Evolutionary conservation across 2,113 vertebrate species (phyloP).

Genomic region (Dasypus novemcinctus): DNA sequence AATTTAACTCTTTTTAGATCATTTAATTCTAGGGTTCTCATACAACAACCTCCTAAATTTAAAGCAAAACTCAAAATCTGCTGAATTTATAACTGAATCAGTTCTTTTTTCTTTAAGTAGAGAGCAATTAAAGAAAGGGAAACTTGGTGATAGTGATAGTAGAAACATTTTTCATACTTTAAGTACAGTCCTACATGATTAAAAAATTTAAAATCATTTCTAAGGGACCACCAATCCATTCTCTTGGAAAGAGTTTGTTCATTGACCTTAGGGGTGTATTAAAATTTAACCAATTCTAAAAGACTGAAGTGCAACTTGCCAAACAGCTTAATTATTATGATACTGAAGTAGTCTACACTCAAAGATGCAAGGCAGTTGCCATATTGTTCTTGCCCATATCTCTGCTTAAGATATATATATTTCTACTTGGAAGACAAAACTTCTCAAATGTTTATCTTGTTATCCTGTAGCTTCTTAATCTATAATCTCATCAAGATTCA

Average conservation of each 20-base stretch:
- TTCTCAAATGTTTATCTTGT: slow-evolving; percentile 65
- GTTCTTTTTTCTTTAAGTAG: neutral
- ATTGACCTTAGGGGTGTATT: neutral
- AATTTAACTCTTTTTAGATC: neutral
- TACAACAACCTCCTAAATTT: neutral
- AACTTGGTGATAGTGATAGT: neutral
- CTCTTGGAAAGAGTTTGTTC: slow-evolving; percentile 28
- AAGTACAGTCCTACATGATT: neutral
- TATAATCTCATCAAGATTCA: slow-evolving; percentile 76
- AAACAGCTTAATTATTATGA: slow-evolving; percentile 5
- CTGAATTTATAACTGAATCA: neutral
- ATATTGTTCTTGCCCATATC: slow-evolving; percentile 58
- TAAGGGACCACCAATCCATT: neutral
- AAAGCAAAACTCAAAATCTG: neutral
- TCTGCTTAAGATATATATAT: slow-evolving; percentile 66
- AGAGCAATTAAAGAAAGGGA: slow-evolving; percentile 5
- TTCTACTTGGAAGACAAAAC: slow-evolving; percentile 67
- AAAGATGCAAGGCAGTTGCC: slow-evolving; percentile 18
- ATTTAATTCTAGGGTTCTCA: neutral
- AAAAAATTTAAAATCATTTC: neutral
- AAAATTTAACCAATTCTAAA: slow-evolving; percentile 17
- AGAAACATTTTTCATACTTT: neutral
- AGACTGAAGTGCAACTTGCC: neutral
- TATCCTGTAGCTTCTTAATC: slow-evolving; percentile 66
- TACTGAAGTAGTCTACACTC: neutral